A percentile compares a stretch with the other conserved stretches of the same genome.
phyloP scores from a whole-genome alignment of 2,888 invertebrate genomes.

The Oligia strigilis region DNA sequence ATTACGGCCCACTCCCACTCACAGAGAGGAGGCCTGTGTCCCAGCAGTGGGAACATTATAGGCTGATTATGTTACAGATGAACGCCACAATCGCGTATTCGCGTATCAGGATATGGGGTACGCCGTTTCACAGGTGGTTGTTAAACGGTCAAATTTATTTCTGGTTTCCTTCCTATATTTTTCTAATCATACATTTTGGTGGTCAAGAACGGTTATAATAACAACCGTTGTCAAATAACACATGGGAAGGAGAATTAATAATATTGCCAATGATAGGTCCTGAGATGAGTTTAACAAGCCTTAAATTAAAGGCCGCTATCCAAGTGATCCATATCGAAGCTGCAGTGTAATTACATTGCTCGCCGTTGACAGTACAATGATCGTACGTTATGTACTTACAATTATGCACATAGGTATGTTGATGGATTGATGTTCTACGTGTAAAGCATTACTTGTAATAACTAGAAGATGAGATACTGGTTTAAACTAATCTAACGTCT shows the following conservation, averaged over 20 bases:
- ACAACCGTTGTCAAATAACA: background rate
- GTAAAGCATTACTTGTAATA: conserved; percentile 10
- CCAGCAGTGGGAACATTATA: no score
- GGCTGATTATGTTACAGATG: background rate
- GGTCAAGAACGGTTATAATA: background rate
- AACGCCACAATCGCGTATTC: background rate
- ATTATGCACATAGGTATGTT: background rate
- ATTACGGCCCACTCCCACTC: no score
- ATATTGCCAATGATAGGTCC: background rate
- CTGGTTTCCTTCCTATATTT: background rate
- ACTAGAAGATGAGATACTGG: background rate
- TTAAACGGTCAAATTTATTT: background rate
- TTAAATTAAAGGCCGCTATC: conserved; percentile 31
- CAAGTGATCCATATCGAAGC: background rate
- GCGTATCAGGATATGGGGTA: background rate
- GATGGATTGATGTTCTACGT: conserved; percentile 13
- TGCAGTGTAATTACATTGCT: conserved; percentile 33
- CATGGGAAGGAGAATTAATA: background rate
- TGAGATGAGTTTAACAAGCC: no score
- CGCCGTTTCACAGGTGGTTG: background rate
- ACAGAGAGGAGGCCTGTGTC: no score
- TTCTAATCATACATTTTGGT: background rate
- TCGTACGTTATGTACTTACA: conserved; percentile 30
- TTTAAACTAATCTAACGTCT: background rate
- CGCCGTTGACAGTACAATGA: conserved; percentile 30